Conservation (phyloP, 2,797 vertebrate species). For the Chloroceryle amazona region DNA sequence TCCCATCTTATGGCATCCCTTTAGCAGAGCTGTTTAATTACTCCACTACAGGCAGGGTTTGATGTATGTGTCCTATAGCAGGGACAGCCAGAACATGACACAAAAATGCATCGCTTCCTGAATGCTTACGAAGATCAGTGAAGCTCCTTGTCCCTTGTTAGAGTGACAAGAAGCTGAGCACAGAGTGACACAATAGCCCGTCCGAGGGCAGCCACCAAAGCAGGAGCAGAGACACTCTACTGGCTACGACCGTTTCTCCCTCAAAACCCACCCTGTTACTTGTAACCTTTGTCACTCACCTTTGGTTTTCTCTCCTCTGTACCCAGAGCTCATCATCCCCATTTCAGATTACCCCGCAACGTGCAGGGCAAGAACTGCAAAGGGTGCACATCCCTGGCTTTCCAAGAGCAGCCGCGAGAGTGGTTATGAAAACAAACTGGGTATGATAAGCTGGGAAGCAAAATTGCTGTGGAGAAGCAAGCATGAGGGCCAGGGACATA, state of each 20-base stretch:
- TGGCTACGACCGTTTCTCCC: neutral
- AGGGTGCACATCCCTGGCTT: neutral
- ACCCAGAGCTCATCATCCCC: neutral
- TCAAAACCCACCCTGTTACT: neutral
- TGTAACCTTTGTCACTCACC: neutral
- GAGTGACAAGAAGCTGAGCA: neutral
- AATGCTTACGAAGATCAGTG: constrained; percentile 10
- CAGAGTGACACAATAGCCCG: neutral
- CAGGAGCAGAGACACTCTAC: neutral
- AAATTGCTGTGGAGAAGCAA: neutral
- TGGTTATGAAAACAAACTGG: neutral
- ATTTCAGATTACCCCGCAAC: neutral
- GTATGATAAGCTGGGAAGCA: neutral
- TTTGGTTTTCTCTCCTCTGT: neutral
- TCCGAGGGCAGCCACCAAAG: neutral
- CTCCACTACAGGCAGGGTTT: neutral
- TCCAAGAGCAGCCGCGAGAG: neutral
- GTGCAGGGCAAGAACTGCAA: fast-evolving
- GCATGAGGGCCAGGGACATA: neutral
- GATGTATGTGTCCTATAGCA: neutral
- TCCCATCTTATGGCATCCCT: neutral
- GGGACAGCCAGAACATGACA: constrained; percentile 31
- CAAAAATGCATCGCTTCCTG: neutral
- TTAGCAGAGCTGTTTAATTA: constrained; percentile 23
- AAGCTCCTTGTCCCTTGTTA: neutral